Percentiles rank a stretch among this genome's conserved stretches.
These are phyloP conservation scores for Lagopus muta DNA, from an alignment of 2,113 vertebrate species.

Conservation along the genomic window DNA sequence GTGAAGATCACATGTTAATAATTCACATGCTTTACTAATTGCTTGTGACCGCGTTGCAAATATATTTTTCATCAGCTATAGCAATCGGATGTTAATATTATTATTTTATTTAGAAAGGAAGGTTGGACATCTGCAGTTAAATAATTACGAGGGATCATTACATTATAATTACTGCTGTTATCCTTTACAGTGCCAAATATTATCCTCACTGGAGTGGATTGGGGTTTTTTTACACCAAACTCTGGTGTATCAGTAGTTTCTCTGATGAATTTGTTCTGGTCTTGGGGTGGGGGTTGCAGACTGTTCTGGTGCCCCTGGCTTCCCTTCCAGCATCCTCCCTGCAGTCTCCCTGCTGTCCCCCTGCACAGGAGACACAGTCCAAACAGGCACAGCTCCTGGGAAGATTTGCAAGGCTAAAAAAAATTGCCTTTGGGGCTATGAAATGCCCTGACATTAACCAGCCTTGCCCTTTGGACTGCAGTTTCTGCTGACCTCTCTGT, in stretches of 20 bases:
- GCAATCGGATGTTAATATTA: background rate
- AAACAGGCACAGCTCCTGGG: fast-evolving
- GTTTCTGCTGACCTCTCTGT: background rate
- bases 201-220: background rate
- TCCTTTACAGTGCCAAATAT: background rate
- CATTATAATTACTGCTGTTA: background rate
- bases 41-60: background rate
- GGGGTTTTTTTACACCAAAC: background rate
- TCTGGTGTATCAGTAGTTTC: too few relatives aligned
- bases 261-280: background rate
- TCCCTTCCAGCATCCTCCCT: background rate
- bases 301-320: fast-evolving
- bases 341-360: fast-evolving
- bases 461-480: background rate
- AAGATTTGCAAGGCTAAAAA: background rate
- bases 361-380: fast-evolving
- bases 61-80: background rate
- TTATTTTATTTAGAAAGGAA: background rate
- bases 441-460: background rate
- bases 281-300: background rate
- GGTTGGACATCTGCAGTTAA: background rate
- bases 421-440: background rate
- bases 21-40: background rate
- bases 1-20: background rate
- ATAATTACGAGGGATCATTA: background rate